Evolutionary conservation across 2,113 vertebrate species (phyloP).

Genomic region (Mugil cephalus): DNA sequence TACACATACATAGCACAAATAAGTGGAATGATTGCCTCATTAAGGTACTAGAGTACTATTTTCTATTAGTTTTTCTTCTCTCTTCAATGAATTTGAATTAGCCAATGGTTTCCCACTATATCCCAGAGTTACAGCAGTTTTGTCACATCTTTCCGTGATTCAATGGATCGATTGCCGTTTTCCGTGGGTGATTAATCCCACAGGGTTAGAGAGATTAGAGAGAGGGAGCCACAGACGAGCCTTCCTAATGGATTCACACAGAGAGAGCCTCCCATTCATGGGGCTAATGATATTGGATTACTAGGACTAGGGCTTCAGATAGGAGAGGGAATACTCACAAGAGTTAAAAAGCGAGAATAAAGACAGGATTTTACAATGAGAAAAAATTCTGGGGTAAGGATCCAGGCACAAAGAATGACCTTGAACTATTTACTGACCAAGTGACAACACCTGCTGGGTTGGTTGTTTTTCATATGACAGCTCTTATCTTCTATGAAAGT

Average conservation of each 20-base stretch:
- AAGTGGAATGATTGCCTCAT: slow-evolving; percentile 65
- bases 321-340: slow-evolving; percentile 55
- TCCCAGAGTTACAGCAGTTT: slow-evolving; percentile 64
- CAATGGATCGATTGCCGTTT: slow-evolving; percentile 81
- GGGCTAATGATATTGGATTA: slow-evolving; percentile 80
- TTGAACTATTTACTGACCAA: background rate
- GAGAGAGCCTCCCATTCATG: slow-evolving; percentile 71
- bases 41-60: slow-evolving; percentile 45
- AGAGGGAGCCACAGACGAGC: slow-evolving; percentile 54
- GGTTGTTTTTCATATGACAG: slow-evolving; percentile 47
- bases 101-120: slow-evolving; percentile 75
- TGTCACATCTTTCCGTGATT: slow-evolving; percentile 79
- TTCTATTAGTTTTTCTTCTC: slow-evolving; percentile 29
- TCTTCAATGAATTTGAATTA: slow-evolving; percentile 70
- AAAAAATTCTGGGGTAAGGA: slow-evolving; percentile 15
- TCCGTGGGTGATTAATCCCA: slow-evolving; percentile 80
- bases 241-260: slow-evolving; percentile 77
- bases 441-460: slow-evolving; percentile 58
- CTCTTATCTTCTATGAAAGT: slow-evolving; percentile 48
- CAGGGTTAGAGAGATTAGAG: slow-evolving; percentile 76
- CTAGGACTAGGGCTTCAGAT: slow-evolving; percentile 36
- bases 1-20: slow-evolving; percentile 33
- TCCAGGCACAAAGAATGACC: slow-evolving; percentile 35
- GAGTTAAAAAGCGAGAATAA: slow-evolving; percentile 21
- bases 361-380: slow-evolving; percentile 26